Evolutionary conservation across 2,113 vertebrate genomes (phyloP).

Genomic region (Abramis brama): DNA sequence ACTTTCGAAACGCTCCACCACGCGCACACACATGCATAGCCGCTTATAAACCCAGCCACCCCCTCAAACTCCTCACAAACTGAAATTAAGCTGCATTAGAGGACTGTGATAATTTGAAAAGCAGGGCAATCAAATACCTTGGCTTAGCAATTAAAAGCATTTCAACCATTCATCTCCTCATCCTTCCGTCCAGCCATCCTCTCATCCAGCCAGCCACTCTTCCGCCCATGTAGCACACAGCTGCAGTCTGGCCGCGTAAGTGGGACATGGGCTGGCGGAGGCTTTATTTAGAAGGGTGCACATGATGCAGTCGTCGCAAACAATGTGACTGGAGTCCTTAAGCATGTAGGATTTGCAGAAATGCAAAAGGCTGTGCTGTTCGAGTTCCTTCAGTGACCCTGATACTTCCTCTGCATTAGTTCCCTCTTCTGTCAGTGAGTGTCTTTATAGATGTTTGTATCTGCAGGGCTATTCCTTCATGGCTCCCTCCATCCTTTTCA

Average conservation of each 20-base stretch:
- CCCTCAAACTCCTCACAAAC: slow-evolving; percentile 74
- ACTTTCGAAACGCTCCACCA: slow-evolving; percentile 60
- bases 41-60: slow-evolving; percentile 51
- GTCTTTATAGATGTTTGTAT: slow-evolving; percentile 40
- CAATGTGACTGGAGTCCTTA: slow-evolving; percentile 51
- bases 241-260: slow-evolving; percentile 59
- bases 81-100: slow-evolving; percentile 81
- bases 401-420: slow-evolving; percentile 5
- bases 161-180: slow-evolving; percentile 72
- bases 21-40: slow-evolving; percentile 17
- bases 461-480: slow-evolving; percentile 95
- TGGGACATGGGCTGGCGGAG: slow-evolving; percentile 50
- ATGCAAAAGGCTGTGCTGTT: not conserved
- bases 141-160: slow-evolving; percentile 80
- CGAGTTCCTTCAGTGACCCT: slow-evolving; percentile 3
- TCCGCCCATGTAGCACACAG: slow-evolving; percentile 71
- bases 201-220: slow-evolving; percentile 77
- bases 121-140: slow-evolving; percentile 81
- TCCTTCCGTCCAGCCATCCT: slow-evolving; percentile 75
- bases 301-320: slow-evolving; percentile 73
- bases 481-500: slow-evolving; percentile 96
- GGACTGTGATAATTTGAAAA: slow-evolving; percentile 78
- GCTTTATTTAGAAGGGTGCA: slow-evolving; percentile 52
- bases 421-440: slow-evolving; percentile 13
- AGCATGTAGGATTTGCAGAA: not conserved